Conservation (phyloP, 2,113 vertebrate species). For the Sminthopsis crassicaudata region DNA sequence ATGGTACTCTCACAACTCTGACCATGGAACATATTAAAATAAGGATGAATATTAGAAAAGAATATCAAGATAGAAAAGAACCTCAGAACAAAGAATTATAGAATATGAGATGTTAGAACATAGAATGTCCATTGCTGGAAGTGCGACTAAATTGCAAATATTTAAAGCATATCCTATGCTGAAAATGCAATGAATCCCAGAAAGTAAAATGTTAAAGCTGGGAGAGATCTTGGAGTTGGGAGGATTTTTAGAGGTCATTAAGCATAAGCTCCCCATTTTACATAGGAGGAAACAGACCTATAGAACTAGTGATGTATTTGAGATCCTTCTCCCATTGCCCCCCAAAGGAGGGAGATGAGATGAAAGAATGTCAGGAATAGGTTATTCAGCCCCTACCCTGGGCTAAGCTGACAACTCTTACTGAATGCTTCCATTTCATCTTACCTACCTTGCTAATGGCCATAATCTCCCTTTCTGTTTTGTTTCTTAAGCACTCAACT, state of each 20-base stretch:
- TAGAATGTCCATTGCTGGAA: no score
- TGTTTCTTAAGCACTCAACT: constrained; percentile 79
- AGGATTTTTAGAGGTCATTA: background rate
- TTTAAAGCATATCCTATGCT: no score
- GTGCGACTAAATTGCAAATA: background rate
- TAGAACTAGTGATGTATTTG: background rate
- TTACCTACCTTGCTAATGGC: constrained; percentile 3
- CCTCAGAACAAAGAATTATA: background rate
- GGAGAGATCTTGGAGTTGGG: background rate
- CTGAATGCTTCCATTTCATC: background rate
- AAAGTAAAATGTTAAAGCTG: background rate
- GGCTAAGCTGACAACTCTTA: background rate
- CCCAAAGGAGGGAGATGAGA: background rate
- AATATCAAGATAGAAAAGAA: background rate
- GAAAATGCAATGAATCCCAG: no score
- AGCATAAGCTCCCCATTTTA: background rate
- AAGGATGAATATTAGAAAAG: background rate
- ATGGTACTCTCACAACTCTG: background rate
- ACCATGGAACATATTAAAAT: background rate
- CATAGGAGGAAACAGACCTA: background rate
- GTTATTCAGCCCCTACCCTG: background rate
- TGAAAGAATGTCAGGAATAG: background rate
- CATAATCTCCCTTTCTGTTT: constrained; percentile 78
- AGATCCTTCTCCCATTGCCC: background rate
- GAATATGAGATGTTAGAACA: no score